Evolutionary conservation across 1,140 invertebrate genomes (phyloP), one percentile per base, ranked within the genome.

Genomic region (Micrasema minimum): DNA sequence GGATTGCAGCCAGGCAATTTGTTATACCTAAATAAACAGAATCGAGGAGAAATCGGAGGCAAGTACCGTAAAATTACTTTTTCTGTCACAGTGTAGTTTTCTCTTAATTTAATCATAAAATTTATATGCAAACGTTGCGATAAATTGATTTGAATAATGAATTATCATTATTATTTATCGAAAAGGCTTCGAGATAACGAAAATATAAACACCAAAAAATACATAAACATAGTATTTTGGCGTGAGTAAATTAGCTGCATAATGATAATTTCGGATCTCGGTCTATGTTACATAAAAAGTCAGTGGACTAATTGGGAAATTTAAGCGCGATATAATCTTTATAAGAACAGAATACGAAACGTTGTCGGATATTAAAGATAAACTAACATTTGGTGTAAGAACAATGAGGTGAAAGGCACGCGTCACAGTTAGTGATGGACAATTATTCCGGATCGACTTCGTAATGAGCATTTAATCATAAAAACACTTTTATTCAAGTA

Each of bases 391-490:
- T 31, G 45, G 37, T 41, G 20, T 16, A 46, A 50, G 67, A 69
- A 69, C 67, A 69, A 69, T 69, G 57, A 69, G 57, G 67, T 69
- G 67, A 69, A 69, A 69, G 67, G 67, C 45, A 51, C 16, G 41
- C 67, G 55, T 50, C 67, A 62, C 22, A 51, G 35, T 38, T n/a
- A 59, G 35, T 41, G 41, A 45, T 68, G 57, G 53, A 59, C 37
- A 46, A 59, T 57, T 31, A 31, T 31, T 43, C 53, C 59, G 48
- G 16, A 22, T 16, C 20, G 50, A 20, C 31, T 59, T 38, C 38
- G 18, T 20, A n/a, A 18, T 26, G 2, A 41, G n/a, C 14, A 41
- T 59, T 59, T 18, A 6, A 41, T 38, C 5, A 31, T 7, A 4
- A 31, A 31, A 31, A 31, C 26, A 31, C 3, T 31, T 31, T 31